These are phyloP conservation scores for Halcyon chelicuti DNA, from an alignment of 2,797 vertebrate species.

Conservation along the genomic window DNA sequence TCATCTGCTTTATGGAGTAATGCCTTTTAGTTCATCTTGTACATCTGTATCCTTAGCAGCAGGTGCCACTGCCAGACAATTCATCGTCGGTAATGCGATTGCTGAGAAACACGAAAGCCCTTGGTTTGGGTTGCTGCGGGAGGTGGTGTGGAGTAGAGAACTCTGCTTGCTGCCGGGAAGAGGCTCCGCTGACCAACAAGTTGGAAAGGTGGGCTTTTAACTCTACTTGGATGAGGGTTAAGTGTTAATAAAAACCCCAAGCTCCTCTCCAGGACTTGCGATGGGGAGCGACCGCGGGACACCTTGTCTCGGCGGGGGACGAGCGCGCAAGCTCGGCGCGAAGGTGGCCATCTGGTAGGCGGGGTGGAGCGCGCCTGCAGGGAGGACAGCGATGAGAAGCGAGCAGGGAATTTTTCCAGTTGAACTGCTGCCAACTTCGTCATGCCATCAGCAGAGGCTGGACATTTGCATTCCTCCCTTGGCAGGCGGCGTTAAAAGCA, in stretches of 20 bases:
- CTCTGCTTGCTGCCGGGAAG: neutral
- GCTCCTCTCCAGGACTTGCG: neutral
- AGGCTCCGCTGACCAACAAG: neutral
- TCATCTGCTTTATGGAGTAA: neutral
- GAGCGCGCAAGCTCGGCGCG: neutral
- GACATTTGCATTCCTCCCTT: neutral
- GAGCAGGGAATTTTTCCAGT: neutral
- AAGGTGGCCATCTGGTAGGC: neutral
- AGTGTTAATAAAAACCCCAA: neutral
- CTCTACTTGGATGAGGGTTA: neutral
- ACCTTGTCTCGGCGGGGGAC: neutral
- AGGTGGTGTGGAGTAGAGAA: neutral
- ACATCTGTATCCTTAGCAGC: conserved; percentile 65
- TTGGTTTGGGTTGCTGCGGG: conserved; percentile 2
- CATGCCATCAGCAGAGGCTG: neutral
- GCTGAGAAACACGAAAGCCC: neutral
- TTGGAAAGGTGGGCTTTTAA: neutral
- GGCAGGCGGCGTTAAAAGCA: neutral
- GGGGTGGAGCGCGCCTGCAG: neutral
- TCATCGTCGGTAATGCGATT: conserved; percentile 15
- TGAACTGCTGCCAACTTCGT: conserved; percentile 13
- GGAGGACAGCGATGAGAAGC: neutral
- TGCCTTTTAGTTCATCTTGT: conserved; percentile 49
- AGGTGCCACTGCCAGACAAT: conserved; percentile 64
- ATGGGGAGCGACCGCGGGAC: neutral